phyloP scores from a whole-genome alignment of 2,113 vertebrate genomes.

The Melanocharis versteri region DNA sequence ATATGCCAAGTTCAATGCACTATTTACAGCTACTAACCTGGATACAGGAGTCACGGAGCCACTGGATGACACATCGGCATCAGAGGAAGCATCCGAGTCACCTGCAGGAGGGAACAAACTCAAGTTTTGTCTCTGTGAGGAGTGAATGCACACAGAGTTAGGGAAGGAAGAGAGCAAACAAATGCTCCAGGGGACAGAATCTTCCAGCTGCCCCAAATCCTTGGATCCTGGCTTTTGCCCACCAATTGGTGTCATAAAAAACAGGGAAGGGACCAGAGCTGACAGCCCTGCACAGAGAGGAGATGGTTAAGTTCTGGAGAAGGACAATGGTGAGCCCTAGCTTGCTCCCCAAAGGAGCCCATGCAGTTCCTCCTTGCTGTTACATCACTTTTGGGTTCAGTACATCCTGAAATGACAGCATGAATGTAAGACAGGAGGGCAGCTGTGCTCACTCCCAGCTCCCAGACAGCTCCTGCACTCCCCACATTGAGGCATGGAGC shows the following conservation, averaged over 20 bases:
- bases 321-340: background rate
- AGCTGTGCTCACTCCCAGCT: background rate
- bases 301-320: background rate
- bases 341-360: background rate
- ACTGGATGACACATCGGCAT: constrained; percentile 40
- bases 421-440: background rate
- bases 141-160: background rate
- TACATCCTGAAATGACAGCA: background rate
- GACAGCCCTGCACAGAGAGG: background rate
- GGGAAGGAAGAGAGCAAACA: background rate
- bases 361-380: background rate
- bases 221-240: background rate
- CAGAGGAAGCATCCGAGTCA: constrained; percentile 74
- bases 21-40: constrained; percentile 69
- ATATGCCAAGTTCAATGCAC: background rate
- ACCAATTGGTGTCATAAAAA: background rate
- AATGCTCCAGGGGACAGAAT: background rate
- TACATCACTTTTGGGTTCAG: background rate
- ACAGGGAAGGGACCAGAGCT: background rate
- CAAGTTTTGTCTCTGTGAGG: background rate
- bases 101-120: constrained; percentile 59
- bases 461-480: background rate
- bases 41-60: constrained; percentile 61
- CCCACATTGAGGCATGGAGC: background rate
- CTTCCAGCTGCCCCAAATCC: background rate